Percentiles rank a stretch among this genome's conserved stretches.
phyloP scores from a whole-genome alignment of 2,888 invertebrate genomes.

The Margaritifera margaritifera region DNA sequence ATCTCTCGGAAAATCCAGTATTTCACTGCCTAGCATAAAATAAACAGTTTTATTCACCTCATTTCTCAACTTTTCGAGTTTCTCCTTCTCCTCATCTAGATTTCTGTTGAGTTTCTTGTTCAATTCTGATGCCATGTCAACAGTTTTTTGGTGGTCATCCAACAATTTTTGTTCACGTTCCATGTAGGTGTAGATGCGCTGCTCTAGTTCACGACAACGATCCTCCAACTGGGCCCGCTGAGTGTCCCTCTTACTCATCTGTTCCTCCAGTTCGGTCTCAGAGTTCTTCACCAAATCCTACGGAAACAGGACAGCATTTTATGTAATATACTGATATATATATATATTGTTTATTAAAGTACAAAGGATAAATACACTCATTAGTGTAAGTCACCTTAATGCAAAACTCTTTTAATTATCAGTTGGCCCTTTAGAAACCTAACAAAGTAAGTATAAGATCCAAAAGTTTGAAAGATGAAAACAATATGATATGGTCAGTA shows the following conservation, averaged over 20 bases:
- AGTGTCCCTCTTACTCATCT: slow-evolving; percentile 18
- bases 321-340: neutral
- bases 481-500: too few species aligned
- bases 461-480: too few species aligned
- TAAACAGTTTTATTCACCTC: slow-evolving; percentile 12
- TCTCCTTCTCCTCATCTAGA: slow-evolving; percentile 15
- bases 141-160: slow-evolving; percentile 29
- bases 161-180: slow-evolving; percentile 37
- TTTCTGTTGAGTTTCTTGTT: slow-evolving; percentile 31
- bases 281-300: slow-evolving; percentile 35
- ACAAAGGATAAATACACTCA: too few species aligned
- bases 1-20: too few species aligned
- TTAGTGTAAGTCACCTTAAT: too few species aligned
- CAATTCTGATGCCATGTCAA: slow-evolving; percentile 26
- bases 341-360: too few species aligned
- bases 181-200: slow-evolving; percentile 24
- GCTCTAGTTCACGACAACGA: slow-evolving; percentile 23
- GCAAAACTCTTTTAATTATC: too few species aligned
- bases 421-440: too few species aligned
- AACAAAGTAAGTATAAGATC: too few species aligned
- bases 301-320: neutral
- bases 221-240: slow-evolving; percentile 28
- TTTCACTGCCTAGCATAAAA: too few species aligned
- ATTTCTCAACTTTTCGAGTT: slow-evolving; percentile 15
- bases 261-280: slow-evolving; percentile 26